Evolutionary conservation across 35 echinoderm and acorn worm genomes (phyloP).

Genomic region (Apostichopus japonicus): DNA sequence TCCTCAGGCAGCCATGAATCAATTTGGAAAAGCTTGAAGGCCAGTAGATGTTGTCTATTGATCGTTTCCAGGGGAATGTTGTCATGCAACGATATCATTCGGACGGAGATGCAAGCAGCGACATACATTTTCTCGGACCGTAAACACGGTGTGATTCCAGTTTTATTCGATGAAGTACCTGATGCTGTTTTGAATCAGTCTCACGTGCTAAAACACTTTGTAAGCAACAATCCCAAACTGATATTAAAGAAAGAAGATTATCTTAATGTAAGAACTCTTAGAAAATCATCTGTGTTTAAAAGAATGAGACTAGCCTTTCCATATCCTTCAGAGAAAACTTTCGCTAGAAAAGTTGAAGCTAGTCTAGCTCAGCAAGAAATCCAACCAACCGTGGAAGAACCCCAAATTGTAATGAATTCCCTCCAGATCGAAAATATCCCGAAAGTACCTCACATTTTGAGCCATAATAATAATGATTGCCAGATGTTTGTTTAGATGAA

Average conservation of each 20-base stretch:
- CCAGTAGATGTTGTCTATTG: constrained; percentile 1
- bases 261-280: background rate
- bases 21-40: background rate
- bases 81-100: background rate
- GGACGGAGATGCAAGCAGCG: background rate
- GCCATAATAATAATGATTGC: too few species aligned
- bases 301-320: background rate
- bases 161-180: background rate
- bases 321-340: background rate
- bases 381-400: too few species aligned
- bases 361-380: too few species aligned
- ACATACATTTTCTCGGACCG: constrained; percentile 18
- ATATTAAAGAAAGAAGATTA: background rate
- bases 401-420: too few species aligned
- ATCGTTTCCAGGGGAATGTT: background rate
- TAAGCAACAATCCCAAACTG: background rate
- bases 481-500: too few species aligned
- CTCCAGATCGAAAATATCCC: too few species aligned
- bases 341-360: too few species aligned
- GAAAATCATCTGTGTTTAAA: background rate
- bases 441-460: too few species aligned
- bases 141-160: background rate
- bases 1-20: background rate
- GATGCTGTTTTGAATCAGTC: background rate
- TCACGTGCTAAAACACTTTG: background rate